Percentiles rank a stretch among this genome's conserved stretches.
Conservation (phyloP, 2,113 vertebrate species). For the Recurvirostra avosetta region DNA sequence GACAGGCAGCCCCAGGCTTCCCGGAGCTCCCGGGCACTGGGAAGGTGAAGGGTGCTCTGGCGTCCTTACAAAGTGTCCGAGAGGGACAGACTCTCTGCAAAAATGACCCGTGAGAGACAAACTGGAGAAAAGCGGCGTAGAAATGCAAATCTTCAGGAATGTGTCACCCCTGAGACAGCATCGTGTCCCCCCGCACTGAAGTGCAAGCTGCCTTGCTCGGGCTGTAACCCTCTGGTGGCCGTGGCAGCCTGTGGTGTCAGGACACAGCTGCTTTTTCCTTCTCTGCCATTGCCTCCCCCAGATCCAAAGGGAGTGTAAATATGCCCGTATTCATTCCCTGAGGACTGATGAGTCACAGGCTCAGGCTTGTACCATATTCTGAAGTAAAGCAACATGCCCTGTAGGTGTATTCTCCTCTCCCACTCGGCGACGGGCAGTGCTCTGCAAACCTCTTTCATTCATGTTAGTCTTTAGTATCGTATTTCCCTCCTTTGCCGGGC, state of each 20-base stretch:
- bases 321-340: not conserved
- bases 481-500: not conserved
- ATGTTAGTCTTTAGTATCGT: not conserved
- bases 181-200: not conserved
- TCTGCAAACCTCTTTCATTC: not conserved
- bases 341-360: not conserved
- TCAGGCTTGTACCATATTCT: not conserved
- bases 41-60: not conserved
- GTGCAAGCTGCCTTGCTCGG: not conserved
- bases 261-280: not conserved
- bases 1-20: not conserved
- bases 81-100: not conserved
- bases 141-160: not conserved
- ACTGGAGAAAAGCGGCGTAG: not conserved
- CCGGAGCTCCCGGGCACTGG: rapidly evolving
- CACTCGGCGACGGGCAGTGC: not conserved
- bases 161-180: not conserved
- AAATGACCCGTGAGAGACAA: not conserved
- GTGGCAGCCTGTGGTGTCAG: not conserved
- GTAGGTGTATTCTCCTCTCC: not conserved
- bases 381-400: not conserved
- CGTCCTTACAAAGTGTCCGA: not conserved
- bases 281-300: not conserved
- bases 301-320: not conserved
- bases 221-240: not conserved